Percentiles rank a stretch among this genome's conserved stretches.
Conservation (phyloP, 1,140 invertebrate genomes). For the Drosophila parabipectinata region DNA sequence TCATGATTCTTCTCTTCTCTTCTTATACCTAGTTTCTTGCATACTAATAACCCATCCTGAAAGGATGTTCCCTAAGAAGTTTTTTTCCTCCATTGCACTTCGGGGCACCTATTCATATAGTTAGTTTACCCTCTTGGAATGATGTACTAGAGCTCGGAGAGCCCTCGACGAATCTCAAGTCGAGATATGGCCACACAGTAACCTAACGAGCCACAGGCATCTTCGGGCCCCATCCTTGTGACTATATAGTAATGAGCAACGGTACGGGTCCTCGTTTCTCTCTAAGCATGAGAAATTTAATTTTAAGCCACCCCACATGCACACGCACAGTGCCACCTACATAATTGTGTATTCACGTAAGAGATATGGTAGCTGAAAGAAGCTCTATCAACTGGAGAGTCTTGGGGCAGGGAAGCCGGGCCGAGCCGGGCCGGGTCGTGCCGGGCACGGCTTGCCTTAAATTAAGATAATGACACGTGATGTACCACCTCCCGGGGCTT, state of each 20-base stretch:
- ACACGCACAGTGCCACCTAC: too few species aligned
- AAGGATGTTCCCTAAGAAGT: neutral
- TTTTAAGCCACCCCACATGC: too few species aligned
- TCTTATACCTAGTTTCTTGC: neutral
- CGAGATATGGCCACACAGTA: conserved; percentile 67
- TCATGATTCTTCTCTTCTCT: neutral
- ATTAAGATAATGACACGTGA: conserved; percentile 80
- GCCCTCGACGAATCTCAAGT: conserved; percentile 65
- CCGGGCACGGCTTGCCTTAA: conserved; percentile 56
- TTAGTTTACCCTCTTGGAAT: conserved; percentile 41
- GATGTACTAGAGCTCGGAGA: conserved; percentile 41
- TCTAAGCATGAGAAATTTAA: too few species aligned
- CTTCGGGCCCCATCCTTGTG: too few species aligned
- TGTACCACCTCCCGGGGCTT: conserved; percentile 39
- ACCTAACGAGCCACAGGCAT: conserved; percentile 58
- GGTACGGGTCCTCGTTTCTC: too few species aligned
- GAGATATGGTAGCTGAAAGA: too few species aligned
- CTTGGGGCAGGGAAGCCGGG: too few species aligned
- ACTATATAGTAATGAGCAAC: too few species aligned
- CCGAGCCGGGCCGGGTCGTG: too few species aligned
- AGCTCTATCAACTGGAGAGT: too few species aligned
- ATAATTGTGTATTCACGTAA: too few species aligned
- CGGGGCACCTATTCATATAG: conserved; percentile 18
- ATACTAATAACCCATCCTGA: neutral
- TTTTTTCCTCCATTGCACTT: conserved; percentile 20